These are phyloP conservation scores for Drosophila pseudoananassae DNA, from an alignment of 1,140 invertebrate genomes.

Conservation along the genomic window DNA sequence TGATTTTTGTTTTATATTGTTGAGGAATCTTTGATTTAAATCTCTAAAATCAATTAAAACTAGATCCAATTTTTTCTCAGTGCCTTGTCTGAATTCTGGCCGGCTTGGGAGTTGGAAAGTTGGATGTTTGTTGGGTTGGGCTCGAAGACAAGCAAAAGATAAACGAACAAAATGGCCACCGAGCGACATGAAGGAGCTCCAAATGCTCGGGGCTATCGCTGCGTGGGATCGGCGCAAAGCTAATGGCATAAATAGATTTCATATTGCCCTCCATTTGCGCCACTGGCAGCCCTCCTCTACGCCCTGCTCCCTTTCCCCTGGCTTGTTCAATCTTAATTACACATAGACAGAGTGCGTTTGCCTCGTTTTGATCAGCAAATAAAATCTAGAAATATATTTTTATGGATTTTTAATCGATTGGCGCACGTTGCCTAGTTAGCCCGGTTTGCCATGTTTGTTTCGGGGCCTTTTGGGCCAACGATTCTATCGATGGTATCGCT, in stretches of 20 bases:
- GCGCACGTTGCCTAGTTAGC: conserved; percentile 42
- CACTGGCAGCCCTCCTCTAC: neutral
- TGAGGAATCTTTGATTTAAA: neutral
- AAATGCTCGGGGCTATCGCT: conserved; percentile 58
- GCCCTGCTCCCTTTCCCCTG: neutral
- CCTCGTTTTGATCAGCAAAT: conserved; percentile 69
- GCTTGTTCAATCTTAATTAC: conserved; percentile 66
- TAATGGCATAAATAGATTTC: conserved; percentile 83
- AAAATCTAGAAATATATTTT: conserved; percentile 83
- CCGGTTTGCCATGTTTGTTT: conserved; percentile 1
- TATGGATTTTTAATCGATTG: conserved; percentile 83
- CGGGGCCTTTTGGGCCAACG: conserved; percentile 34
- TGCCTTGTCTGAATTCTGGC: neutral
- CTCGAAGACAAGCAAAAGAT: conserved; percentile 42
- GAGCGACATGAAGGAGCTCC: conserved; percentile 51
- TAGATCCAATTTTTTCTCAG: neutral
- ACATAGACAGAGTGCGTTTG: conserved; percentile 42
- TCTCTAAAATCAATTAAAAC: neutral
- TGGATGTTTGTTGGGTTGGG: conserved; percentile 31
- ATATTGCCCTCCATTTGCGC: conserved; percentile 60
- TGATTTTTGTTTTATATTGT: neutral
- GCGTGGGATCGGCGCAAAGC: conserved; percentile 72
- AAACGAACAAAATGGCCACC: conserved; percentile 47
- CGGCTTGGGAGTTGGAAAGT: neutral
- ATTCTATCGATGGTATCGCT: conserved; percentile 43